phyloP scores from a whole-genome alignment of 2,113 vertebrate genomes.

The Gobiocypris rarus region DNA sequence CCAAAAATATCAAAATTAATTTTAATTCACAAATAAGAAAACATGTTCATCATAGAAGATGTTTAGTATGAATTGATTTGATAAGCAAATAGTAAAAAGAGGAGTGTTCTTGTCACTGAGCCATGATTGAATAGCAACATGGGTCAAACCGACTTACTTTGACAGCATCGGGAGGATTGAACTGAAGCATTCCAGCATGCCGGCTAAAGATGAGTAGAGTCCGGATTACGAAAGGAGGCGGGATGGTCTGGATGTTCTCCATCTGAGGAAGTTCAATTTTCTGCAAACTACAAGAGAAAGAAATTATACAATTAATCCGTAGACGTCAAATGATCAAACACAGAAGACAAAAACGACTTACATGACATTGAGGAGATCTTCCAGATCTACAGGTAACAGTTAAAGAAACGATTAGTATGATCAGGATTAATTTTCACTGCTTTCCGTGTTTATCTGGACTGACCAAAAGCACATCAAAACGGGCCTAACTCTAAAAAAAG shows the following conservation, averaged over 20 bases:
- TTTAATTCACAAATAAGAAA: too few relatives aligned
- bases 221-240: slow-evolving; percentile 88
- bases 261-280: slow-evolving; percentile 90
- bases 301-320: not conserved
- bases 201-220: slow-evolving; percentile 90
- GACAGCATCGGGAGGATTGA: slow-evolving; percentile 83
- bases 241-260: slow-evolving; percentile 91
- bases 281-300: slow-evolving; percentile 78
- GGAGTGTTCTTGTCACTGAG: too few relatives aligned
- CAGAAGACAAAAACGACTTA: slow-evolving; percentile 73
- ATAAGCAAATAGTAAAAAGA: too few relatives aligned
- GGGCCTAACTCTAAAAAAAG: not conserved
- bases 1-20: too few relatives aligned
- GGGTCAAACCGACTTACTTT: slow-evolving; percentile 72
- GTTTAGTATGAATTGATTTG: too few relatives aligned
- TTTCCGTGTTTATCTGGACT: not conserved
- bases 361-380: slow-evolving; percentile 95
- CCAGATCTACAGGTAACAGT: slow-evolving; percentile 79
- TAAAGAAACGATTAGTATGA: slow-evolving; percentile 19
- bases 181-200: slow-evolving; percentile 83
- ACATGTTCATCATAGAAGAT: too few relatives aligned
- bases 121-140: not conserved
- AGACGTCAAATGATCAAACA: not conserved
- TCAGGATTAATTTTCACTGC: not conserved
- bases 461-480: not conserved